Conservation (phyloP, 2,888 invertebrate genomes). For the Rhingia campestris region DNA sequence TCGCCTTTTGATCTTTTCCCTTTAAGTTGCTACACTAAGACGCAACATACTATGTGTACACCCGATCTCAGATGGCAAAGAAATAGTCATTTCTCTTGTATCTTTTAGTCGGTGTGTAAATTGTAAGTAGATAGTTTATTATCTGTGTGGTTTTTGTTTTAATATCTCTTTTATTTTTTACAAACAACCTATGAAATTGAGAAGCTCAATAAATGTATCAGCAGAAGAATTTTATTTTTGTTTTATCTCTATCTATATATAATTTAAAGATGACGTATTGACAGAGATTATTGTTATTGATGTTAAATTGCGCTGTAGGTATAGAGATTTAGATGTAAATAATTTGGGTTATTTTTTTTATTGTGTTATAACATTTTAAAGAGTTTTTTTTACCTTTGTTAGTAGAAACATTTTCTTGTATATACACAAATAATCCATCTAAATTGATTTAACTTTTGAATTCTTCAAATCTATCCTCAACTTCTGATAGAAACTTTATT, state of each 20-base stretch:
- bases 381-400: too few relatives aligned
- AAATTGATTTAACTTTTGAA: too few relatives aligned
- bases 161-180: conserved; percentile 4
- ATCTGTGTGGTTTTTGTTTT: conserved; percentile 24
- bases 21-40: conserved; percentile 11
- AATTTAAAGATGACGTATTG: conserved; percentile 18
- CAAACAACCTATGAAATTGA: conserved; percentile 34
- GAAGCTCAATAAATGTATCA: conserved; percentile 20
- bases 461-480: too few relatives aligned
- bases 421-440: too few relatives aligned
- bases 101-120: conserved; percentile 23
- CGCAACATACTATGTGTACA: background rate
- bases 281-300: too few relatives aligned
- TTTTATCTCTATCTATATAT: too few relatives aligned
- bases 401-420: too few relatives aligned
- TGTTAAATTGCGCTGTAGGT: too few relatives aligned
- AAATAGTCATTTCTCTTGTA: conserved; percentile 52
- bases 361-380: too few relatives aligned
- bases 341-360: too few relatives aligned
- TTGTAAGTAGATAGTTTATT: conserved; percentile 39
- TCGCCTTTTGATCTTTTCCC: conserved; percentile 79
- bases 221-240: background rate
- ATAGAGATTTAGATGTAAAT: too few relatives aligned
- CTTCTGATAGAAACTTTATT: too few relatives aligned
- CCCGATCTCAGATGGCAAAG: conserved; percentile 18